These are phyloP conservation scores for Bellardia bayeri DNA, from an alignment of 2,888 invertebrate species.

Conservation along the genomic window DNA sequence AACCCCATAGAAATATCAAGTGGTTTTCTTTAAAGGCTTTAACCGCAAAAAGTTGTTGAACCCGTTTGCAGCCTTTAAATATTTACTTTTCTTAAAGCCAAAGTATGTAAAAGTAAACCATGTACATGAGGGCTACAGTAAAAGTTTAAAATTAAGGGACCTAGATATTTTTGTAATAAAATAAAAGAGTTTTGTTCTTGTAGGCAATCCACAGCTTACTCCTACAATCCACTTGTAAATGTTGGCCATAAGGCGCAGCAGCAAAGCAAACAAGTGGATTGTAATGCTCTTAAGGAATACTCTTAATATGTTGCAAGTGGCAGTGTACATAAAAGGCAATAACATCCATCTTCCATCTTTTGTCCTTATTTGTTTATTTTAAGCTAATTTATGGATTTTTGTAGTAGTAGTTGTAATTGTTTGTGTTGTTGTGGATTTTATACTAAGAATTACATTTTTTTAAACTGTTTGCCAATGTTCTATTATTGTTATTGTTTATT, in stretches of 20 bases:
- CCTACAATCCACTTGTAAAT: neutral
- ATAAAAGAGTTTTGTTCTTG: neutral
- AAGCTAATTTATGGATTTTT: slow-evolving; percentile 46
- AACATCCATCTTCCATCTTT: neutral
- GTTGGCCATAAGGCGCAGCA: neutral
- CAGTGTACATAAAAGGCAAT: neutral
- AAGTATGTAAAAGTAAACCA: slow-evolving; percentile 16
- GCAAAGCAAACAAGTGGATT: slow-evolving; percentile 57
- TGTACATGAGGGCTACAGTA: neutral
- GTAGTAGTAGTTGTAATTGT: neutral
- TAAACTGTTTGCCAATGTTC: neutral
- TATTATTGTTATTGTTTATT: neutral
- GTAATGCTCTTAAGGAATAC: slow-evolving; percentile 43
- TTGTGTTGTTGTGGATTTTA: slow-evolving; percentile 17
- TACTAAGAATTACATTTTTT: slow-evolving; percentile 1
- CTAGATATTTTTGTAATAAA: slow-evolving; percentile 17
- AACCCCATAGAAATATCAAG: neutral
- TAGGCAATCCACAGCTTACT: neutral
- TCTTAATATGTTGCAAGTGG: neutral
- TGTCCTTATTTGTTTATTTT: neutral
- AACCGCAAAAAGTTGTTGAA: neutral
- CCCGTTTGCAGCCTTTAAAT: neutral
- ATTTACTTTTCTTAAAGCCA: slow-evolving; percentile 1
- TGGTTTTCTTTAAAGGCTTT: neutral
- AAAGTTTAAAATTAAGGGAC: slow-evolving; percentile 27